Evolutionary conservation across 2,113 vertebrate species (phyloP), one percentile per base, ranked within the genome.

Genomic region (Neodon shergylaensis): DNA sequence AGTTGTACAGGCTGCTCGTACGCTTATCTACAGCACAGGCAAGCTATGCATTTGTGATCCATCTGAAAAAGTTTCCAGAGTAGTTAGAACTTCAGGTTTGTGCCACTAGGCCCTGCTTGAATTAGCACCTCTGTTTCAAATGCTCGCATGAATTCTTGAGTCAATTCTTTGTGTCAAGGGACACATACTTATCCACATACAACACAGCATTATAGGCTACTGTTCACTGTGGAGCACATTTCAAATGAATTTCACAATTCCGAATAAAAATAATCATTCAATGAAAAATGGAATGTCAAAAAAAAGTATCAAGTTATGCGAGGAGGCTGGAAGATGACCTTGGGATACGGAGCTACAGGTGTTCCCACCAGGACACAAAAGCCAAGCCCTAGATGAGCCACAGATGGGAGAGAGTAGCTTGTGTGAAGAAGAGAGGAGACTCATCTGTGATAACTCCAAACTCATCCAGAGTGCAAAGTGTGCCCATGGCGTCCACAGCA

Each of bases 221-320:
- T 73, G 49, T 17, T 28, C 9, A 54, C 70, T 78, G 72, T 79
- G 33, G 47, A 74, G 13, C 7, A 36, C 1, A 77, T 70, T 88
- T 33, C 36, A 70, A 88, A 33, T 82, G 49, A 47, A 7, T 68
- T 76, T 9, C 85, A 28, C 31, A 65, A 31, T 81, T 76, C 10
- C 73, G 88, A 93, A 61, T 94, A 9, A 87, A 95, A 90, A 49
- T 79, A 63, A 88, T 86, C 39, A 77, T 87, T 79, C 63, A 61
- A 26, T 63, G 11, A 87, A 49, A 70, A 70, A 39, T 87, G 2
- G 0, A 63, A 33, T 52, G 47, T 13, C 2, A 68, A 52, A 49
- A 14, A 49, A 82, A 94, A 89, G 68, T 36, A 73, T 54, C 58
- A 63, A 52, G n/a, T 77, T 90, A 47, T 24, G 47, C 4, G 2